Percentiles rank a stretch among this genome's conserved stretches.
Conservation (phyloP, 2,888 invertebrate genomes). For the Acleris cristana region DNA sequence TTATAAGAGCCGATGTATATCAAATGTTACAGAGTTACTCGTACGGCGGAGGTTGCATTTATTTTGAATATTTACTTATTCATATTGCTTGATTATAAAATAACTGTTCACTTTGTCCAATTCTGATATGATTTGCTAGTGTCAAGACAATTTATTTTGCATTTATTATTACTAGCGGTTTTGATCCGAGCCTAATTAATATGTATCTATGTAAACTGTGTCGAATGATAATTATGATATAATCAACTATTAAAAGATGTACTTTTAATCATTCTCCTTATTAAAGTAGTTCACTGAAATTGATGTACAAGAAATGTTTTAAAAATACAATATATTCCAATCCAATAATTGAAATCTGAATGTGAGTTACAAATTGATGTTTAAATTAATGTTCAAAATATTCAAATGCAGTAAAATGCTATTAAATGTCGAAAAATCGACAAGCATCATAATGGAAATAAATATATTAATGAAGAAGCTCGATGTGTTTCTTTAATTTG, state of each 20-base stretch:
- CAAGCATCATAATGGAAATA: constrained; percentile 30
- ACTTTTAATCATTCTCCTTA: constrained; percentile 18
- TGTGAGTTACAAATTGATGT: constrained; percentile 33
- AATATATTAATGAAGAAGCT: constrained; percentile 22
- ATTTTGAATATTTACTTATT: no score
- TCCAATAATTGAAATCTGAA: constrained; percentile 23
- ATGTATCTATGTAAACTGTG: constrained; percentile 43
- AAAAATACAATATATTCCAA: constrained; percentile 34
- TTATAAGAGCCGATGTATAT: no score
- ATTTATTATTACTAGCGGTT: constrained; percentile 68
- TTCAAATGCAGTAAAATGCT: constrained; percentile 26
- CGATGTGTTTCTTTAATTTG: not conserved
- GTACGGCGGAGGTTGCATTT: no score
- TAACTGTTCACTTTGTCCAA: not conserved
- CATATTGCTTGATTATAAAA: no score
- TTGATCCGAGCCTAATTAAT: constrained; percentile 65
- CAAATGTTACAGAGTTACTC: no score
- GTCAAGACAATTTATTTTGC: constrained; percentile 57
- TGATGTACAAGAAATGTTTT: constrained; percentile 27
- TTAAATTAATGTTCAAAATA: constrained; percentile 31
- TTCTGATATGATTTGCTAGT: constrained; percentile 50
- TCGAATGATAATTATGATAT: no score
- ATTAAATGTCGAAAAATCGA: constrained; percentile 17
- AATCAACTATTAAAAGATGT: constrained; percentile 3
- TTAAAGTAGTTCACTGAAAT: constrained; percentile 19